Base-by-base conservation (phyloP, 2,113 vertebrate species). In the Nothobranchius kuhntae region DNA sequence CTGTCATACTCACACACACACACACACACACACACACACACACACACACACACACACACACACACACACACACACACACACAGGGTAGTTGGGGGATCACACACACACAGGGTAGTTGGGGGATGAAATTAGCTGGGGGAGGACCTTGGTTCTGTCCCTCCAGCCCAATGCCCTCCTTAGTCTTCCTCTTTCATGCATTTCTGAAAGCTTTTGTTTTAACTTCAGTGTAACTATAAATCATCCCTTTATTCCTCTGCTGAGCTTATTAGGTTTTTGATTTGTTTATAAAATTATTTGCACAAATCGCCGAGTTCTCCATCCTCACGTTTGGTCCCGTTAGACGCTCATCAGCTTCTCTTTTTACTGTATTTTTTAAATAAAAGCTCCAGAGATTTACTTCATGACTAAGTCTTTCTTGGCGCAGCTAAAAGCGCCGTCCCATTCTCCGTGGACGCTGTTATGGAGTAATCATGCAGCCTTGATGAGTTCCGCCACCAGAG, bases 391-490 rank as follows among this genome's bases (percentile, higher is more conserved):
- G 69, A 80, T 86, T 91, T 83, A 84, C 91, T 93, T 92, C 81
- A 44, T 92, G 91, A 92, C 92, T 90, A 89, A 80, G 78, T 82
- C 68, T 80, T 89, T 94, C 90, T 93, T 95, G 95, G 94, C 93
- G 35, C 24, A 68, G 82, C 92, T 91, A 65, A 90, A 94, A 91
- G 91, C 71, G 67, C 72, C 47, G 12, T 61, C 81, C 63, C 74
- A 38, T 60, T 53, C 76, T 62, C 73, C 85, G 86, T 88, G 75
- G 77, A 80, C 78, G 62, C 82, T 90, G 87, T 92, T 82, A 78
- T 71, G 68, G 50, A 65, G 63, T 21, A 53, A 61, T 75, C 68
- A 72, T 68, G 71, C 72, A 57, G 70, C 50, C 78, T 65, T 68
- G 70, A 75, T 82, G 75, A 48, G 46, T 67, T 77, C 61, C 2